phyloP scores from a whole-genome alignment of 2,797 vertebrate genomes.

The Tapera naevia region DNA sequence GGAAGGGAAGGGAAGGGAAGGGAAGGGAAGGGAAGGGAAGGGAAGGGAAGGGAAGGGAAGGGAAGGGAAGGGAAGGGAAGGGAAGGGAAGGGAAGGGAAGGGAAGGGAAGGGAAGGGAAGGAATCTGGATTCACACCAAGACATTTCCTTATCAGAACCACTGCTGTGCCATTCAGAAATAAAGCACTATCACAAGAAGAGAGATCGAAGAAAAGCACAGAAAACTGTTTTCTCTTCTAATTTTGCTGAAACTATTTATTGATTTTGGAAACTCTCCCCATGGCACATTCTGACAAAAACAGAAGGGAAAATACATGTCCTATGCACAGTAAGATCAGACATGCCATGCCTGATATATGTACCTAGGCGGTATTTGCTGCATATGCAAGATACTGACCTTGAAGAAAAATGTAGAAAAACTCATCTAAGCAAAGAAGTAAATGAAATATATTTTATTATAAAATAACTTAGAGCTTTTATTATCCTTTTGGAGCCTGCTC shows the following conservation, averaged over 20 bases:
- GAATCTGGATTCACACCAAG: not conserved
- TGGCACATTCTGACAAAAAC: not conserved
- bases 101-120: too few relatives aligned
- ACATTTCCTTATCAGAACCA: not conserved
- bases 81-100: too few relatives aligned
- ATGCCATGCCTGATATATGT: not conserved
- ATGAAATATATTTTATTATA: not conserved
- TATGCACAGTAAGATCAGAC: not conserved
- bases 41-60: too few relatives aligned
- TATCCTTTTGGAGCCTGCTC: not conserved
- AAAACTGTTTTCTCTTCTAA: not conserved
- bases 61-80: too few relatives aligned
- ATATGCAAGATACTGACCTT: not conserved
- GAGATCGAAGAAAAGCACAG: not conserved
- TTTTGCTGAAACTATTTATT: not conserved
- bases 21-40: too few relatives aligned
- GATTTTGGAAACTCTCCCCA: not conserved
- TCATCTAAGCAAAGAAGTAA: not conserved
- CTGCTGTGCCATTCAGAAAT: not conserved
- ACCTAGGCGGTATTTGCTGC: not conserved
- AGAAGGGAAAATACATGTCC: not conserved
- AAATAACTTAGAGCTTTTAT: not conserved
- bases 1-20: too few relatives aligned
- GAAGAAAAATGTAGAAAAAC: not conserved
- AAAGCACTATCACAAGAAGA: not conserved